Evolutionary conservation across 2,797 vertebrate species (phyloP).

Genomic region (Microctenopoma lineatum): DNA sequence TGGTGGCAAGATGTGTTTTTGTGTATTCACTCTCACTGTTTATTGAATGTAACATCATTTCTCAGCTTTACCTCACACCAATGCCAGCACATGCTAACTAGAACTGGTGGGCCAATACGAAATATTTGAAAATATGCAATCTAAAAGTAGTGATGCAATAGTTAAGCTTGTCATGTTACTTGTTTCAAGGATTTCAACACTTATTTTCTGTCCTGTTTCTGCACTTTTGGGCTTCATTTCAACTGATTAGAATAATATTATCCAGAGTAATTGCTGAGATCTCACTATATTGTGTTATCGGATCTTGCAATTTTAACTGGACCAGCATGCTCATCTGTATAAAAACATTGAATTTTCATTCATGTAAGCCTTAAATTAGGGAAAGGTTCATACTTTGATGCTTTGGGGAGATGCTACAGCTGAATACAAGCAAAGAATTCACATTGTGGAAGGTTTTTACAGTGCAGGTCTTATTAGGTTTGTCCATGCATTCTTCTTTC

Average conservation of each 20-base stretch:
- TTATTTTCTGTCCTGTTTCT: neutral
- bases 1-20: constrained; percentile 53
- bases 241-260: neutral
- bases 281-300: neutral
- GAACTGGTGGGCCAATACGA: constrained; percentile 12
- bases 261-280: neutral
- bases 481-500: constrained; percentile 17
- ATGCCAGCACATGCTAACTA: constrained; percentile 35
- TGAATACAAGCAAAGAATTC: neutral
- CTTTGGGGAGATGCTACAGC: neutral
- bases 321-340: too few species aligned
- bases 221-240: neutral
- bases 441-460: constrained; percentile 9
- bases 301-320: too few species aligned
- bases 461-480: constrained; percentile 4
- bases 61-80: constrained; percentile 26
- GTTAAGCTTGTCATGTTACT: too few species aligned
- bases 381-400: too few species aligned
- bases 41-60: constrained; percentile 60
- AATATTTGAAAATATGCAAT: neutral
- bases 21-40: constrained; percentile 62
- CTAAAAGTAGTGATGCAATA: neutral
- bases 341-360: neutral
- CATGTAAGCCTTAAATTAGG: neutral
- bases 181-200: too few species aligned